Evolutionary conservation across 2,113 vertebrate genomes (phyloP).

Genomic region (Terrapene triunguis): DNA sequence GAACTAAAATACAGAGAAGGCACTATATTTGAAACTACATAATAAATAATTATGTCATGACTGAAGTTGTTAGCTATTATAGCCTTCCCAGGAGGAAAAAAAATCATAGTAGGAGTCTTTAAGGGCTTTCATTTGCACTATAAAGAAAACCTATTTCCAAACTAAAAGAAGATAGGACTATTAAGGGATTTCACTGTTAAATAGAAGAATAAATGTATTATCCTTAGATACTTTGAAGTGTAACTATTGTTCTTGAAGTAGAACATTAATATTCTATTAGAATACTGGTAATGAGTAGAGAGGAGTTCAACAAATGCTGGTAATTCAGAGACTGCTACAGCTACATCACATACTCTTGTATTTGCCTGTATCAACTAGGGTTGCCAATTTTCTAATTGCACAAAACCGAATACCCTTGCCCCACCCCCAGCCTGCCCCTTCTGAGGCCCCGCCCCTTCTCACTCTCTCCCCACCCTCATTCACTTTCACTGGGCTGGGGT

Average conservation of each 20-base stretch:
- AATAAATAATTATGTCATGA: constrained; percentile 14
- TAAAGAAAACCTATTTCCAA: neutral
- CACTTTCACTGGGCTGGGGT: no score
- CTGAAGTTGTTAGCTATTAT: neutral
- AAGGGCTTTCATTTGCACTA: neutral
- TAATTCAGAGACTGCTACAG: neutral
- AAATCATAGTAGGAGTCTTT: neutral
- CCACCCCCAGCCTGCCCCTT: no score
- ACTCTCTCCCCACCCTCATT: no score
- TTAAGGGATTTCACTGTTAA: neutral
- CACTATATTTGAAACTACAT: neutral
- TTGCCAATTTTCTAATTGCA: no score
- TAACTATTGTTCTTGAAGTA: neutral
- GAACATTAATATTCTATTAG: neutral
- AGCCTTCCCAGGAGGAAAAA: neutral
- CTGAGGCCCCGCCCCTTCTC: no score
- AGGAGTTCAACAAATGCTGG: neutral
- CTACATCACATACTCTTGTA: neutral
- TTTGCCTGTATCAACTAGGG: neutral
- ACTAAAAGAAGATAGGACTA: neutral
- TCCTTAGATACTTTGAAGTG: neutral
- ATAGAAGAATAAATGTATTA: neutral
- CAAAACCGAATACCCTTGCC: no score
- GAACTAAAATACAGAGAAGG: neutral
- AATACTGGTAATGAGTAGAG: neutral